phyloP scores from a whole-genome alignment of 2,113 vertebrate genomes.

The Odontophorus gujanensis region DNA sequence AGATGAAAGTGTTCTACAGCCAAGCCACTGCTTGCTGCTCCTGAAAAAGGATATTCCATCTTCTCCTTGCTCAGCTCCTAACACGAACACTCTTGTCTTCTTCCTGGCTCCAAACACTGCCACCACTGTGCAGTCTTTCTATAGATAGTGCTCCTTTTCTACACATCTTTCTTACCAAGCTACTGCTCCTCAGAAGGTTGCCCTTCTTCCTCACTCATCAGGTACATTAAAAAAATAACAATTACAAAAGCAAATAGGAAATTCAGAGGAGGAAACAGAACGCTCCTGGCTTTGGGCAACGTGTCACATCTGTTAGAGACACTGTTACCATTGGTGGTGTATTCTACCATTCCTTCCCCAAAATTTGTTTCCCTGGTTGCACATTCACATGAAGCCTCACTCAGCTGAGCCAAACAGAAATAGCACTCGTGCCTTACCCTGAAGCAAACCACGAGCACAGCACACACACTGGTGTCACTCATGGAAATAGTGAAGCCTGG shows the following conservation, averaged over 20 bases:
- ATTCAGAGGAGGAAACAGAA: neutral
- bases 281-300: neutral
- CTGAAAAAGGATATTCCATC: neutral
- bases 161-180: neutral
- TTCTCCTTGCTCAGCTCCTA: neutral
- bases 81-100: neutral
- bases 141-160: neutral
- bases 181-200: neutral
- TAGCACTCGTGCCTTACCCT: rapidly evolving
- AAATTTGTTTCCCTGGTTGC: neutral
- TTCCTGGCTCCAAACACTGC: neutral
- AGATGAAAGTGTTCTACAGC: neutral
- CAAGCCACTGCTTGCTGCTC: neutral
- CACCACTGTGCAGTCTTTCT: neutral
- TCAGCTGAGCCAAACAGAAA: neutral
- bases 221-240: neutral
- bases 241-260: neutral
- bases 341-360: neutral
- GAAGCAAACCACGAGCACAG: neutral
- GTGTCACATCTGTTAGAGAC: neutral
- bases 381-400: neutral
- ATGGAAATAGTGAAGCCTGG: too few species aligned
- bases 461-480: neutral
- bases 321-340: rapidly evolving
- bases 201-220: neutral